Conservation (phyloP, 2,888 invertebrate genomes). For the Rotaria magnacalcarata region DNA sequence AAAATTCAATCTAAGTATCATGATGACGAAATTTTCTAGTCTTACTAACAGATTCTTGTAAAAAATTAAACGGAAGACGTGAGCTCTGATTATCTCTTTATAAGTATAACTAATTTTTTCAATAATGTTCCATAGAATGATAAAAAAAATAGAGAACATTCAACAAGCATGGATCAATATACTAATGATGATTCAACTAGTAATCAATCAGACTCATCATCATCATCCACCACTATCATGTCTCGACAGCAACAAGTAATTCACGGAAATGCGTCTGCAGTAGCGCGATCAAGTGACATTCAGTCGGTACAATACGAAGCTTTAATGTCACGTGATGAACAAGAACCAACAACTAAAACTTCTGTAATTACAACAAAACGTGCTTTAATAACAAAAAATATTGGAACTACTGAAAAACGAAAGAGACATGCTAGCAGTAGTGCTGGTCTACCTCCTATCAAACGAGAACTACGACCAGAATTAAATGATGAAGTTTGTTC, state of each 20-base stretch:
- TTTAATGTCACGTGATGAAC: background rate
- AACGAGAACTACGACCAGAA: background rate
- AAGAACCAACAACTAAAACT: background rate
- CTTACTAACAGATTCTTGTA: too few relatives aligned
- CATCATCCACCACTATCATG: background rate
- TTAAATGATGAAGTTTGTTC: background rate
- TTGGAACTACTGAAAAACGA: background rate
- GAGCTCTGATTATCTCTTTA: too few relatives aligned
- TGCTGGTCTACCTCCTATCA: background rate
- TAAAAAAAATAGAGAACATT: background rate
- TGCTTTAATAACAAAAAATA: background rate
- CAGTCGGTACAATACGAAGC: background rate
- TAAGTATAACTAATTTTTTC: too few relatives aligned
- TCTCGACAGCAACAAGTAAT: conserved; percentile 13
- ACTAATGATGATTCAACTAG: background rate
- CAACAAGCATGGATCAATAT: background rate
- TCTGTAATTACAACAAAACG: background rate
- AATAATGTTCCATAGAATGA: background rate
- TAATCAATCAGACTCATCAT: conserved; percentile 2
- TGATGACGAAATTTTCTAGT: too few relatives aligned
- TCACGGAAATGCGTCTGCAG: background rate
- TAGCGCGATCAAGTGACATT: background rate
- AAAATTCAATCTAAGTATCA: too few relatives aligned
- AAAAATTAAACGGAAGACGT: too few relatives aligned
- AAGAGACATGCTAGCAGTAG: background rate